phyloP scores from a whole-genome alignment of 2,888 invertebrate species.

The Ashinkailepas kermadecensis region DNA sequence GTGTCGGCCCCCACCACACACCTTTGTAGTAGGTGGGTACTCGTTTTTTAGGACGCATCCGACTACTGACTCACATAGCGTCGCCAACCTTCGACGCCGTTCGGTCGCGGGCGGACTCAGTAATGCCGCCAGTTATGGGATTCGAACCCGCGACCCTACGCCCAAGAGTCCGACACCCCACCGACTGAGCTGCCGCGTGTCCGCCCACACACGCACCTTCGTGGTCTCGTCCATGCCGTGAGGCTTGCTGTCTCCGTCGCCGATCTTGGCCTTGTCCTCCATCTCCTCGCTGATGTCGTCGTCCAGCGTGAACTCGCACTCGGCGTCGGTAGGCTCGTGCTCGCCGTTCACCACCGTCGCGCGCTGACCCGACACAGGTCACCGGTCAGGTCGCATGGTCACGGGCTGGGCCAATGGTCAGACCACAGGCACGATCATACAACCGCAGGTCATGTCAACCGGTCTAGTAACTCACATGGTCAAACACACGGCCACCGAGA shows the following conservation, averaged over 20 bases:
- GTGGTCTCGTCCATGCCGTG: conserved; percentile 37
- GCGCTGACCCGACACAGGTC: conserved; percentile 23
- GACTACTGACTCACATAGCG: too few relatives aligned
- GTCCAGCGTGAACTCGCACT: conserved; percentile 80
- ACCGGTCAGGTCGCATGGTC: neutral
- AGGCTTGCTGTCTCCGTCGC: conserved; percentile 48
- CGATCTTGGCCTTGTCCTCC: conserved; percentile 58
- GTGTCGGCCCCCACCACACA: too few relatives aligned
- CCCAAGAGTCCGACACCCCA: too few relatives aligned
- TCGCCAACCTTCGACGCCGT: neutral
- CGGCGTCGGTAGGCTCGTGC: conserved; percentile 82
- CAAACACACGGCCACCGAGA: too few relatives aligned
- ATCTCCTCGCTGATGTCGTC: conserved; percentile 53
- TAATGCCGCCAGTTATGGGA: too few relatives aligned
- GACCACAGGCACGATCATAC: neutral
- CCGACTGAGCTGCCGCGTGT: neutral
- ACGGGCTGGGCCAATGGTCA: neutral
- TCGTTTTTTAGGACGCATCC: too few relatives aligned
- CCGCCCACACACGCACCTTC: neutral
- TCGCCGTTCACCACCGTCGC: conserved; percentile 46
- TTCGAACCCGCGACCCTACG: too few relatives aligned
- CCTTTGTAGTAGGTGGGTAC: too few relatives aligned
- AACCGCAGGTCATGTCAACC: neutral
- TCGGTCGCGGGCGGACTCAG: too few relatives aligned
- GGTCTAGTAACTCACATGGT: too few relatives aligned